Evolutionary conservation across 1,140 invertebrate genomes (phyloP), one percentile per base, ranked within the genome.

Genomic region (Vanessa atalanta): DNA sequence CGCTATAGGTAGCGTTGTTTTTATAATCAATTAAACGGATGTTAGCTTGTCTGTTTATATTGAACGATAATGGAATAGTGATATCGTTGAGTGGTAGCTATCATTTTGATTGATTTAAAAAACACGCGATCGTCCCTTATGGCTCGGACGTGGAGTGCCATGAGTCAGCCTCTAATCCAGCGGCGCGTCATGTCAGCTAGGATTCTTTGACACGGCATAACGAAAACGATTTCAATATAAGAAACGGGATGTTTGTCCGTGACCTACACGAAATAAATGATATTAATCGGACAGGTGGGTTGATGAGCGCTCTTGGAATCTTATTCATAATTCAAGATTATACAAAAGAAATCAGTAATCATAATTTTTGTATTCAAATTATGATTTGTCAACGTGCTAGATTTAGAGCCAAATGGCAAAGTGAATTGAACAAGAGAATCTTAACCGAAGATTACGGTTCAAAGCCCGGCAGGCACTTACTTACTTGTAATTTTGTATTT

Each of bases 211-310:
- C 83, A 79, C 64, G 81, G 86, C 83, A 89, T 87, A 89, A 88
- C 85, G 87, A 88, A 90, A 89, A 84, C 86, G 87, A 88, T 90
- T 89, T 90, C 85, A 85, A 88, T 90, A 87, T 87, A 83, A 84
- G 70, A 76, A 79, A 79, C 78, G 85, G 80, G 77, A 83, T 84
- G 82, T 80, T 75, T 47, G 71, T 57, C 84, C 75, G 80, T 89
- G 86, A 89, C 84, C 87, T 83, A 83, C 80, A 88, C 80, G 84
- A 81, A 84, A 79, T 84, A 86, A 83, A 83, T 89, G 89, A 91
- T 91, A 82, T 79, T 89, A 89, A 89, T 90, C 89, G 87, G 90
- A 91, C 90, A 92, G 90, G 85, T 88, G 88, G 80, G 79, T 78
- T 89, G 87, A 91, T 83, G 83, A 73, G 80, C 77, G 81, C 72